A percentile compares a stretch with the other conserved stretches of the same genome.
These are phyloP conservation scores for Pygoscelis adeliae DNA, from an alignment of 2,113 vertebrate species.

Conservation along the genomic window DNA sequence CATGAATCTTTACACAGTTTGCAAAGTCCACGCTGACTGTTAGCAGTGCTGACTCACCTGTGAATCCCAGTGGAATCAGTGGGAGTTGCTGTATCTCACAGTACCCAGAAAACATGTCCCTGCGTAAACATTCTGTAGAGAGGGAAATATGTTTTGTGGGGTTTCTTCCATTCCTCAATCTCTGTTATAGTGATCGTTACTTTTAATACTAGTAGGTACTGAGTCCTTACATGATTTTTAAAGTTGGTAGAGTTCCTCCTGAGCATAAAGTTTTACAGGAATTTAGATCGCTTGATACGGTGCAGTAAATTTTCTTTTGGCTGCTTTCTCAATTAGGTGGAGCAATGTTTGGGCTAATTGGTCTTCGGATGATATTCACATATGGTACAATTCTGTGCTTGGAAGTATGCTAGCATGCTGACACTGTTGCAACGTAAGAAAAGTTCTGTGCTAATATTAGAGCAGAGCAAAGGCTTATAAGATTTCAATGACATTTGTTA, in stretches of 20 bases:
- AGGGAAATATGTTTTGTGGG: not conserved
- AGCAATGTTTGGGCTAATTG: not conserved
- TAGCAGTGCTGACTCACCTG: not conserved
- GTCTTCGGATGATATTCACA: constrained; percentile 56
- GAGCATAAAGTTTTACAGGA: not conserved
- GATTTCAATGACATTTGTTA: constrained; percentile 54
- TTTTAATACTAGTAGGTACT: not conserved
- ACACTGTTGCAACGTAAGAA: constrained; percentile 78
- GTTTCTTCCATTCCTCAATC: not conserved
- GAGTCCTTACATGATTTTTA: not conserved
- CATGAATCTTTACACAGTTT: not conserved
- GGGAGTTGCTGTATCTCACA: not conserved
- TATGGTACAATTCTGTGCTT: constrained; percentile 68
- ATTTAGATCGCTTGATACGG: not conserved
- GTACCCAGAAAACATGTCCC: not conserved
- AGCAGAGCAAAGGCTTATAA: constrained; percentile 42
- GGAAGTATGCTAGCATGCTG: constrained; percentile 70
- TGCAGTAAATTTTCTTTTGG: not conserved
- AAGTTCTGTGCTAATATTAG: constrained; percentile 84
- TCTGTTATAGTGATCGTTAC: not conserved
- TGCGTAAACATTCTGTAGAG: not conserved
- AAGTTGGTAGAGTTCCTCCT: not conserved
- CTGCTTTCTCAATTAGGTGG: not conserved
- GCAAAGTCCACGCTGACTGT: not conserved
- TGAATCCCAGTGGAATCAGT: not conserved